Percentiles rank a stretch among this genome's conserved stretches.
Conservation (phyloP, 2,113 vertebrate genomes). For the Callospermophilus lateralis region DNA sequence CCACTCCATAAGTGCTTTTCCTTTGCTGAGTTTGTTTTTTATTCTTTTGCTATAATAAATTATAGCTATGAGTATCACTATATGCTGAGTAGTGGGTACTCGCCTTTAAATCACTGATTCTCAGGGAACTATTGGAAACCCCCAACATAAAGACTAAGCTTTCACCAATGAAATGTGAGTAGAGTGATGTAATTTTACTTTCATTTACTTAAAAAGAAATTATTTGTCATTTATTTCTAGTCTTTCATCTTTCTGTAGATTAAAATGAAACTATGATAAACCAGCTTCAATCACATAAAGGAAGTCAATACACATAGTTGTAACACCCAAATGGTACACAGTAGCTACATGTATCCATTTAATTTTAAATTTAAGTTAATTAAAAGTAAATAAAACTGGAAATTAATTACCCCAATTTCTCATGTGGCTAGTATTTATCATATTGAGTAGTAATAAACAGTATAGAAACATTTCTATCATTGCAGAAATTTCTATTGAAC, state of each 20-base stretch:
- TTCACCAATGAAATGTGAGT: background rate
- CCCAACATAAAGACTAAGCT: background rate
- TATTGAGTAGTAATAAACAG: background rate
- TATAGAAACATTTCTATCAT: background rate
- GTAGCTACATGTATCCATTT: background rate
- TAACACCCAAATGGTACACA: background rate
- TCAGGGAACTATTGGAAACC: background rate
- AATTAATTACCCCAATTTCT: background rate
- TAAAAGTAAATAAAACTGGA: background rate
- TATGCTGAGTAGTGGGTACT: background rate
- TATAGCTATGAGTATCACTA: background rate
- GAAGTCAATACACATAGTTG: background rate
- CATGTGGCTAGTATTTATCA: background rate
- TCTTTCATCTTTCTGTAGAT: background rate
- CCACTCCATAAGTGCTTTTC: background rate
- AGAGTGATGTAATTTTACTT: constrained; percentile 4
- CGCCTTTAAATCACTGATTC: background rate
- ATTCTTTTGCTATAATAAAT: constrained; percentile 22
- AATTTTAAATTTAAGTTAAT: constrained; percentile 34
- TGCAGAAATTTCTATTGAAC: background rate
- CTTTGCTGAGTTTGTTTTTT: constrained; percentile 1
- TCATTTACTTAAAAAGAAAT: constrained; percentile 4
- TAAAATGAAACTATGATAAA: constrained; percentile 11
- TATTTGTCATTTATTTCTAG: background rate
- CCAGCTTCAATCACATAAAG: background rate